phyloP scores from a whole-genome alignment of 1,140 invertebrate genomes.

The Delia radicum region DNA sequence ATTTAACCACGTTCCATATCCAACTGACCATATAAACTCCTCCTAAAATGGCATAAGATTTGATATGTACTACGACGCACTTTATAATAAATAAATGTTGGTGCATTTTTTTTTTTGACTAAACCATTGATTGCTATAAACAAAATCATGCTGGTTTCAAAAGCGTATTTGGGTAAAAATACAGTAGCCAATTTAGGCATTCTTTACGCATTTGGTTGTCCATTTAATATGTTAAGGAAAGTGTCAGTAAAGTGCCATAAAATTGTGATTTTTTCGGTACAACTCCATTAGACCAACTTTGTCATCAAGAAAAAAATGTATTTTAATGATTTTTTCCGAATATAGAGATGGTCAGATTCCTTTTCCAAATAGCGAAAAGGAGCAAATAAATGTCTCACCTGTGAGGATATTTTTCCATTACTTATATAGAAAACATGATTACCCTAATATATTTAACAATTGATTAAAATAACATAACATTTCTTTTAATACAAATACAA shows the following conservation, averaged over 20 bases:
- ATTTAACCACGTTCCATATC: constrained; percentile 22
- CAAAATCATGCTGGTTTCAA: constrained; percentile 4
- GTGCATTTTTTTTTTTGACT: not conserved
- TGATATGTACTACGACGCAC: not conserved
- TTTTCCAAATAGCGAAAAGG: too few relatives aligned
- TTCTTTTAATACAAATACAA: too few relatives aligned
- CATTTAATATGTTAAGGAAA: not conserved
- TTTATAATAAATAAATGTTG: not conserved
- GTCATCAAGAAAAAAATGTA: too few relatives aligned
- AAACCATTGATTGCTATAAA: too few relatives aligned
- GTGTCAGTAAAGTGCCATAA: constrained; percentile 3
- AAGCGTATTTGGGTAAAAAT: not conserved
- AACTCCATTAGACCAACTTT: not conserved
- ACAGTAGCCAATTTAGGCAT: constrained; percentile 6
- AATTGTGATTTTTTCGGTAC: not conserved
- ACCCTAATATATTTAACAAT: too few relatives aligned
- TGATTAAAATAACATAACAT: too few relatives aligned
- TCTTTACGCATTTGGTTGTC: constrained; percentile 13
- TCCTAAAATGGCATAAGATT: not conserved
- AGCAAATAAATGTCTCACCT: too few relatives aligned
- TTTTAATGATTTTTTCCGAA: too few relatives aligned
- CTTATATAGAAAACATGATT: too few relatives aligned
- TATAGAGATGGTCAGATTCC: too few relatives aligned
- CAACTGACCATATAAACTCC: not conserved
- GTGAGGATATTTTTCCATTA: too few relatives aligned